Conservation (phyloP, 2,113 vertebrate species). For the Paedocypris sp. region DNA sequence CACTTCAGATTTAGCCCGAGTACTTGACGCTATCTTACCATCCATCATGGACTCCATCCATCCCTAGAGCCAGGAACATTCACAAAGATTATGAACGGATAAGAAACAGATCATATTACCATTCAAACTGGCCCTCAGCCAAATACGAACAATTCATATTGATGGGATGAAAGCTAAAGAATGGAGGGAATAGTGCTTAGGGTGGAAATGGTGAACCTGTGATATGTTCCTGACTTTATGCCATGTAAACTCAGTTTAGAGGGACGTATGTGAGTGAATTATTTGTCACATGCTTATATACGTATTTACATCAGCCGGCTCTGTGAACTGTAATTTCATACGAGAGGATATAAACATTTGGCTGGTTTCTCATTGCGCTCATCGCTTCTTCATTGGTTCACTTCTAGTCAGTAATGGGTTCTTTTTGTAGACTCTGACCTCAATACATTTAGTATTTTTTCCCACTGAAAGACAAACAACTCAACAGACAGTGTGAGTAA, state of each 20-base stretch:
- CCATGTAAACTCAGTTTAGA: background rate
- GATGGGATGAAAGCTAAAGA: slow-evolving; percentile 38
- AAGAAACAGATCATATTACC: slow-evolving; percentile 49
- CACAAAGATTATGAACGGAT: slow-evolving; percentile 42
- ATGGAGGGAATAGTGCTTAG: slow-evolving; percentile 40
- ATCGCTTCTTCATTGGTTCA: background rate
- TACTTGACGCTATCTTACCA: slow-evolving; percentile 22
- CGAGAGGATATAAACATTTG: slow-evolving; percentile 12
- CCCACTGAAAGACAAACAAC: background rate
- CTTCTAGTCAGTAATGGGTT: background rate
- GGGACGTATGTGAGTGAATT: background rate
- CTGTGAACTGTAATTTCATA: background rate
- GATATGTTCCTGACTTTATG: background rate
- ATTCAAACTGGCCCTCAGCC: slow-evolving; percentile 40
- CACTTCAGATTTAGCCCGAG: slow-evolving; percentile 31
- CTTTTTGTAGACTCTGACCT: slow-evolving; percentile 1
- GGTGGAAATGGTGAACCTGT: background rate
- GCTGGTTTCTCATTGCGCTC: slow-evolving; percentile 23
- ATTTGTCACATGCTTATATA: background rate
- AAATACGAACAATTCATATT: slow-evolving; percentile 36
- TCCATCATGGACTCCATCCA: slow-evolving; percentile 40
- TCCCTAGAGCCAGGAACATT: slow-evolving; percentile 42
- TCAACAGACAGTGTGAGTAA: background rate
- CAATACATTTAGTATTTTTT: slow-evolving; percentile 14
- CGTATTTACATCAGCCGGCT: background rate